phyloP scores from a whole-genome alignment of 2,888 invertebrate species.

The Aromia moschata region DNA sequence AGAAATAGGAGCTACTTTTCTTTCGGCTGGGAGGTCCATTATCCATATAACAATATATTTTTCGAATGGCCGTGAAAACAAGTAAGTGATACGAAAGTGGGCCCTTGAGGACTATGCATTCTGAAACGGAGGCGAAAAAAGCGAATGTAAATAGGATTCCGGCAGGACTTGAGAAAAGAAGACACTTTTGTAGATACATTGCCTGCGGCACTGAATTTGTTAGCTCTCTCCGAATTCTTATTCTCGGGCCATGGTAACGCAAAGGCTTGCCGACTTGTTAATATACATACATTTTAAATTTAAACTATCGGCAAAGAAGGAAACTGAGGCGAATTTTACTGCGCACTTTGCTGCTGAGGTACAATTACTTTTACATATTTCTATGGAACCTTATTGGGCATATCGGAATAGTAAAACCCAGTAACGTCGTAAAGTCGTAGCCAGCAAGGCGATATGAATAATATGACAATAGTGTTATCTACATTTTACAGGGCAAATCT shows the following conservation, averaged over 20 bases:
- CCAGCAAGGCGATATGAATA: background rate
- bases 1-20: slow-evolving; percentile 41
- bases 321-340: background rate
- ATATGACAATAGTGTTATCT: background rate
- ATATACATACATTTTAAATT: slow-evolving; percentile 26
- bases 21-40: slow-evolving; percentile 47
- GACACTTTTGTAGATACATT: slow-evolving; percentile 42
- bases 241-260: slow-evolving; percentile 10
- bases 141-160: slow-evolving; percentile 54
- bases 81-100: slow-evolving; percentile 56
- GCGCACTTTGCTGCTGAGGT: background rate
- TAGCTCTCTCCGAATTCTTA: slow-evolving; percentile 32
- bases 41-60: slow-evolving; percentile 51
- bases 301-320: slow-evolving; percentile 2
- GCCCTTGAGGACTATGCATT: slow-evolving; percentile 52
- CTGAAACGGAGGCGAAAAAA: slow-evolving; percentile 48
- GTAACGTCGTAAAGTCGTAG: background rate
- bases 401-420: background rate
- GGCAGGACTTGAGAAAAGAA: slow-evolving; percentile 31
- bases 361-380: background rate
- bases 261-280: slow-evolving; percentile 21
- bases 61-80: slow-evolving; percentile 52
- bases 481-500: too few relatives aligned
- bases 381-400: background rate
- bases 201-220: slow-evolving; percentile 43